A percentile compares a stretch with the other conserved stretches of the same genome.
These are phyloP conservation scores for Rattus rattus DNA, from an alignment of 2,113 vertebrate genomes.

Conservation along the genomic window DNA sequence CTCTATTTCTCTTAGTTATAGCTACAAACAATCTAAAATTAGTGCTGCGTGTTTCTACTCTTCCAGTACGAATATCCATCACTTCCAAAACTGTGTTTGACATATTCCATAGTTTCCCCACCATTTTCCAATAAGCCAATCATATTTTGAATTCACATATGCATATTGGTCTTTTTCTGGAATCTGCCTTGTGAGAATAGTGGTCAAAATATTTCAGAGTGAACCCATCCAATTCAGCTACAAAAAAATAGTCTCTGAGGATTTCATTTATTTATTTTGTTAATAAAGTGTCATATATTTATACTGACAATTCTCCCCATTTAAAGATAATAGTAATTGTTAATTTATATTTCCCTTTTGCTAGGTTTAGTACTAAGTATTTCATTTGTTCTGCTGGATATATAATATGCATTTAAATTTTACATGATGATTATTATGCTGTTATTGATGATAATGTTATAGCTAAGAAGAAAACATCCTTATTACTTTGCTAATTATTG, in stretches of 20 bases:
- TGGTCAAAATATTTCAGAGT: slow-evolving; percentile 8
- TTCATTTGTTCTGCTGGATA: neutral
- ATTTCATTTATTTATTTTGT: neutral
- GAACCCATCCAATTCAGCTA: neutral
- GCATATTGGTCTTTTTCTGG: neutral
- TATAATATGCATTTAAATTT: neutral
- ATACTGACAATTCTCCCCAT: neutral
- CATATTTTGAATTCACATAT: neutral
- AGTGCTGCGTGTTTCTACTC: neutral
- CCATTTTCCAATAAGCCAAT: neutral
- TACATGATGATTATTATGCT: neutral
- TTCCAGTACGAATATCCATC: neutral
- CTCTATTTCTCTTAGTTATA: neutral
- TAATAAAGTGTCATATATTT: neutral
- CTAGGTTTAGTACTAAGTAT: slow-evolving; percentile 14
- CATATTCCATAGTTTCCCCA: neutral
- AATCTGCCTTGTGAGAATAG: neutral
- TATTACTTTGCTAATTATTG: neutral
- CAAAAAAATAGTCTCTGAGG: neutral
- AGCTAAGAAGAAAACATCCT: neutral
- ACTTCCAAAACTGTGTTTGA: neutral
- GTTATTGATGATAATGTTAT: neutral
- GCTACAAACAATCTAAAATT: neutral
- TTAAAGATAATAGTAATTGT: neutral
- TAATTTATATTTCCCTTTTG: slow-evolving; percentile 27